Evolutionary conservation across 2,888 invertebrate genomes (phyloP).

Genomic region (Hydriomena furcata): DNA sequence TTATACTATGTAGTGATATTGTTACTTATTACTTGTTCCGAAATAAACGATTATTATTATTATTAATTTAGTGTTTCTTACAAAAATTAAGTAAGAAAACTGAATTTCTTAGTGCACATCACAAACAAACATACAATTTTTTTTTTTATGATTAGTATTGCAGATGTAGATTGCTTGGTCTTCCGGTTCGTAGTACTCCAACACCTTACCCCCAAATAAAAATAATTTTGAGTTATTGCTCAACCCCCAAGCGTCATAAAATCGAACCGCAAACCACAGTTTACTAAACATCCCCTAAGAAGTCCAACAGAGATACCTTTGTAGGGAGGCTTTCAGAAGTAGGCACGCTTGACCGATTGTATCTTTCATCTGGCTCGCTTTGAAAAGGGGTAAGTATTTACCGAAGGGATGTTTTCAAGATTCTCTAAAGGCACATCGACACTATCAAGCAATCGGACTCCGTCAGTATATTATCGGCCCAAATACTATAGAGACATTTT

Average conservation of each 20-base stretch:
- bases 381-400: conserved; percentile 27
- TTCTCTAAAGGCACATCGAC: neutral
- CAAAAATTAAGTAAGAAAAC: no score
- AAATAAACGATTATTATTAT: no score
- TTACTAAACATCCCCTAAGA: neutral
- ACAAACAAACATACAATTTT: no score
- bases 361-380: conserved; percentile 25
- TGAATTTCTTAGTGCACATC: no score
- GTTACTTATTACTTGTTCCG: no score
- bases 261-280: conserved; percentile 1
- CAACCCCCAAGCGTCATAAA: neutral
- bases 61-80: no score
- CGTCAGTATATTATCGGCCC: no score
- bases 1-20: no score
- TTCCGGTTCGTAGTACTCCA: neutral
- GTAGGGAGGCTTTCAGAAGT: neutral
- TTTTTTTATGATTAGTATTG: no score
- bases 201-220: neutral
- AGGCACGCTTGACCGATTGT: conserved; percentile 26
- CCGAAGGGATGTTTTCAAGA: conserved; percentile 22
- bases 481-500: no score
- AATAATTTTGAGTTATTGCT: neutral
- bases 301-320: conserved; percentile 3
- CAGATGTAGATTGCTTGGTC: no score
- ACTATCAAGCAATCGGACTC: conserved; percentile 1